Conservation (phyloP, 2,888 invertebrate species). For the Cephus spinipes region DNA sequence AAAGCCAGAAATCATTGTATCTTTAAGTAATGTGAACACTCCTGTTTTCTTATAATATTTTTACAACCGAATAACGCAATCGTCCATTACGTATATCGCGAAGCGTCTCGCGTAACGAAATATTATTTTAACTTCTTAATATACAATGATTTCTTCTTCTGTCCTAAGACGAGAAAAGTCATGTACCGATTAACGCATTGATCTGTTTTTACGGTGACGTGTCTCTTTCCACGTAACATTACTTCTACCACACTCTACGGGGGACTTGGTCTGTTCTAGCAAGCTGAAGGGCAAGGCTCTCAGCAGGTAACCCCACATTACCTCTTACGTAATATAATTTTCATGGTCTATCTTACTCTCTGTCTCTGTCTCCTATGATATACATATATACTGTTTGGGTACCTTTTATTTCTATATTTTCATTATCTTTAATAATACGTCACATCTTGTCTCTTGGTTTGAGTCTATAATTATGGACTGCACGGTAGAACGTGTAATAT, state of each 20-base stretch:
- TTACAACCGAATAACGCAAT: neutral
- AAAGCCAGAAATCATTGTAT: too few relatives aligned
- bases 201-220: slow-evolving; percentile 56
- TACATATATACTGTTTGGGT: slow-evolving; percentile 27
- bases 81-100: neutral
- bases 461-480: too few relatives aligned
- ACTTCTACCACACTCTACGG: slow-evolving; percentile 59
- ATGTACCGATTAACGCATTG: slow-evolving; percentile 41
- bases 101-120: neutral
- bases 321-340: slow-evolving; percentile 56
- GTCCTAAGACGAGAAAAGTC: neutral
- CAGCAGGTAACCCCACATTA: slow-evolving; percentile 78
- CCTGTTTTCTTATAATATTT: neutral
- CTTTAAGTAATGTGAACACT: too few relatives aligned
- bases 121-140: neutral
- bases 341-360: slow-evolving; percentile 32
- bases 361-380: slow-evolving; percentile 24
- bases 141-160: neutral
- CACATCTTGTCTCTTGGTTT: neutral
- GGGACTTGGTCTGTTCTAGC: slow-evolving; percentile 73
- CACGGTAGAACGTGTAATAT: too few relatives aligned
- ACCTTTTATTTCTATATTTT: slow-evolving; percentile 4
- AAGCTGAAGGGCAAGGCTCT: slow-evolving; percentile 85
- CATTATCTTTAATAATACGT: slow-evolving; percentile 12
- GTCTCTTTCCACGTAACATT: slow-evolving; percentile 55